Evolutionary conservation across 2,797 vertebrate genomes (phyloP), one percentile per base, ranked within the genome.

Genomic region (Limnodromus scolopaceus): DNA sequence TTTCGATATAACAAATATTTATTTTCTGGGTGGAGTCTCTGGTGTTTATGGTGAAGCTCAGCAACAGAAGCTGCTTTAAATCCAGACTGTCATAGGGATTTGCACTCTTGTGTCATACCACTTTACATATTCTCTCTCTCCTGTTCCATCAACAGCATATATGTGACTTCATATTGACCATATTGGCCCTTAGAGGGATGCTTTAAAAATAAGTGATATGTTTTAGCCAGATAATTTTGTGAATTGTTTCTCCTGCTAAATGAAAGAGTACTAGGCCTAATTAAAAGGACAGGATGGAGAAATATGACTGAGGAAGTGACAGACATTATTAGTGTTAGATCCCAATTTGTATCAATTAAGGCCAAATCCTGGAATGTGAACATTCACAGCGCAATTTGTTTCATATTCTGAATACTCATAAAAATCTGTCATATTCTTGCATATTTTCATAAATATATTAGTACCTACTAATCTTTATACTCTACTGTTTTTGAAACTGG

Each of bases 31-130:
- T 66, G 16, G 16, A 72, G 4, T 51, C 23, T 72, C 38, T 77
- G 10, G 3, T 51, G 11, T 87, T 66, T 79, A 51, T 66, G 27
- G 7, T 58, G 48, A 79, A 70, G 18, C 11, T 61, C 9, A 77
- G 14, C 27, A 66, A 39, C 16, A 68, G 18, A 77, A 74, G 12
- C 11, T 69, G 71, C 55, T 84, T 70, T 77, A 92, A 90, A 77
- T 46, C 19, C 13, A 43, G 22, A 20, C 1, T 8, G 4, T 43
- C 1, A 0, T 7, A 51, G 15, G 1, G 2, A 6, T 83, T 92
- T 81, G 8, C 13, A 11, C 11, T 76, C 45, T 79, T 4, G 19
- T 78, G 10, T 51, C 24, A 58, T n/a, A 36, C 3, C 7, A 24
- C 11, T 2, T 76, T 39, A 36, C 3, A 15, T 4, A 28, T 70